Base-by-base conservation (phyloP, 1,140 invertebrate genomes). In the Probaryconus sp. region DNA sequence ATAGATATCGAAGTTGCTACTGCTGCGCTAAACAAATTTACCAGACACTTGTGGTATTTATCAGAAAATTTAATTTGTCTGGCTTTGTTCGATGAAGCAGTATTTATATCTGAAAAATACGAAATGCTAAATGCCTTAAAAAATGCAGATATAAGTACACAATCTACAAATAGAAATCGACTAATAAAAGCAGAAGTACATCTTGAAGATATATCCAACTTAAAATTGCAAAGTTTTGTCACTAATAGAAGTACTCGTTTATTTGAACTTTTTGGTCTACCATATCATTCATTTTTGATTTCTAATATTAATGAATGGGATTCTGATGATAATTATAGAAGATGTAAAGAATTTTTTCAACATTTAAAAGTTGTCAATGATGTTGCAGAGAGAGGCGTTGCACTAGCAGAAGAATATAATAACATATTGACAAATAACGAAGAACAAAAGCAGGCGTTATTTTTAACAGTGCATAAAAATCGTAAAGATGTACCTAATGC, bases 11-110 rank as follows among this genome's bases (percentile, higher is more conserved):
- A 42, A 1, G 14, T 43, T 43, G 18, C 40, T 1, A 24, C 7
- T 24, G 40, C 40, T 10, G 40, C 40, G 9, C 10, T 21, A 10
- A 24, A 24, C n/a, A 43, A 43, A 24, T 43, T 43, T n/a, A 7
- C 18, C 10, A 3, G 18, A 10, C 30, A 63, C 18, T 63, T 37
- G 33, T 14, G 18, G 35, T 79, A 80, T 55, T 69, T 81, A 20
- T 68, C 51, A 14, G 47, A 77, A 24, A 69, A 81, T 42, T 26
- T 72, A 14, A 43, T 71, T 64, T 67, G 45, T 55, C 61, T 83
- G 37, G 50, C 74, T 33, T 72, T 81, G 38, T 82, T 83, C 61
- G 81, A 83, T 65, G 43, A 63, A 6, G 26, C 47, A 5, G 47
- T 83, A 18, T 14, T 55, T 16, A 21, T 33, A 11, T 40, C 71